These are phyloP conservation scores for Ctenosaura bakeri DNA, from an alignment of 2,797 vertebrate species.

Conservation along the genomic window DNA sequence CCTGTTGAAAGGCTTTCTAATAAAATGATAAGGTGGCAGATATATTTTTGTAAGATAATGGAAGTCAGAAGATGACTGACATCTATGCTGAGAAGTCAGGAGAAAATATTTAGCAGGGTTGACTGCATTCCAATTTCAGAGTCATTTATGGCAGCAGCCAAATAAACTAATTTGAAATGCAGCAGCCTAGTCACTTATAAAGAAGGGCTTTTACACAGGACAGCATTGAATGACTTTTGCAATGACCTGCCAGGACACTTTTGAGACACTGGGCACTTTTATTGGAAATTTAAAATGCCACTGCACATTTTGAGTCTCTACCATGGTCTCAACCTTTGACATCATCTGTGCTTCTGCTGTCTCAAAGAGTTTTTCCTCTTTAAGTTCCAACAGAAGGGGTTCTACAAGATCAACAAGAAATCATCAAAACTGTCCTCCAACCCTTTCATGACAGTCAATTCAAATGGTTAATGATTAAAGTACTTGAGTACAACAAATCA, in stretches of 20 bases:
- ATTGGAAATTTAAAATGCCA: conserved; percentile 42
- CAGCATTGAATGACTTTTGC: conserved; percentile 30
- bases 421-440: background rate
- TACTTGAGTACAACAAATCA: background rate
- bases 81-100: background rate
- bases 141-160: conserved; percentile 39
- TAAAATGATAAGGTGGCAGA: conserved; percentile 51
- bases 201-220: conserved; percentile 26
- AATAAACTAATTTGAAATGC: conserved; percentile 46
- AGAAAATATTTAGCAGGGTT: conserved; percentile 50
- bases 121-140: conserved; percentile 51
- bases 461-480: background rate
- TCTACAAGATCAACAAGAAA: conserved; percentile 3
- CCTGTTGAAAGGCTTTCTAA: conserved; percentile 31
- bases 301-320: background rate
- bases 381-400: conserved; percentile 39
- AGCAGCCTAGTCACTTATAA: conserved; percentile 7
- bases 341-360: rapidly evolving
- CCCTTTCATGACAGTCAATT: background rate
- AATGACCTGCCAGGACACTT: conserved; percentile 17
- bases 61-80: conserved; percentile 53
- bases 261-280: conserved; percentile 5
- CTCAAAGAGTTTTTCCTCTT: conserved; percentile 21
- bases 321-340: conserved; percentile 23
- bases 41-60: conserved; percentile 52